Percentiles rank a stretch among this genome's conserved stretches.
Evolutionary conservation across 1,140 invertebrate species (phyloP).

Genomic region (Branchinecta lynchi): DNA sequence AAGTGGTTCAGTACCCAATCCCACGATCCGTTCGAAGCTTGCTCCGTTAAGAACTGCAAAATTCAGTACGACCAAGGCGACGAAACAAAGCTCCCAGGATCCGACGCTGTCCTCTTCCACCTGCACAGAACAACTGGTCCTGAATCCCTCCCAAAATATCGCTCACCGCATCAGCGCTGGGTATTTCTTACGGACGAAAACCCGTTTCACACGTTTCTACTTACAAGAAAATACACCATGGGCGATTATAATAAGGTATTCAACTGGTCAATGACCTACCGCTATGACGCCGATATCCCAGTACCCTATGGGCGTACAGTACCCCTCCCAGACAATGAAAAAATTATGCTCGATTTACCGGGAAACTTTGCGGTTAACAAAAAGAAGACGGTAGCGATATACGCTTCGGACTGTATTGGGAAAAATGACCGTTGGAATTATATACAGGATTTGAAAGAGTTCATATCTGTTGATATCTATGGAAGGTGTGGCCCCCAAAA

Average conservation of each 20-base stretch:
- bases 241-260: constrained; percentile 38
- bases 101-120: constrained; percentile 42
- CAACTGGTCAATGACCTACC: constrained; percentile 62
- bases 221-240: constrained; percentile 26
- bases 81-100: constrained; percentile 27
- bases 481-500: constrained; percentile 36
- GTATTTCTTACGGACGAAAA: constrained; percentile 45
- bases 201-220: constrained; percentile 38
- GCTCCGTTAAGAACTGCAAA: constrained; percentile 39
- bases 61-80: constrained; percentile 32
- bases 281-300: constrained; percentile 47
- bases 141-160: constrained; percentile 29
- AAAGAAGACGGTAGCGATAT: constrained; percentile 35
- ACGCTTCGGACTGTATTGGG: constrained; percentile 45
- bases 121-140: constrained; percentile 34
- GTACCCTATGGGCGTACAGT: constrained; percentile 47
- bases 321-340: constrained; percentile 21
- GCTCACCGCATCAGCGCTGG: constrained; percentile 38
- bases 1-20: constrained; percentile 20
- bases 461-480: constrained; percentile 41
- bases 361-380: neutral
- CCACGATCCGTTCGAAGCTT: constrained; percentile 37
- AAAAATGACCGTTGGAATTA: constrained; percentile 41
- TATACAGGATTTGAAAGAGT: constrained; percentile 38
- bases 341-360: constrained; percentile 10